Evolutionary conservation across 1,140 invertebrate species (phyloP).

Genomic region (Gonatopus flavifemur): DNA sequence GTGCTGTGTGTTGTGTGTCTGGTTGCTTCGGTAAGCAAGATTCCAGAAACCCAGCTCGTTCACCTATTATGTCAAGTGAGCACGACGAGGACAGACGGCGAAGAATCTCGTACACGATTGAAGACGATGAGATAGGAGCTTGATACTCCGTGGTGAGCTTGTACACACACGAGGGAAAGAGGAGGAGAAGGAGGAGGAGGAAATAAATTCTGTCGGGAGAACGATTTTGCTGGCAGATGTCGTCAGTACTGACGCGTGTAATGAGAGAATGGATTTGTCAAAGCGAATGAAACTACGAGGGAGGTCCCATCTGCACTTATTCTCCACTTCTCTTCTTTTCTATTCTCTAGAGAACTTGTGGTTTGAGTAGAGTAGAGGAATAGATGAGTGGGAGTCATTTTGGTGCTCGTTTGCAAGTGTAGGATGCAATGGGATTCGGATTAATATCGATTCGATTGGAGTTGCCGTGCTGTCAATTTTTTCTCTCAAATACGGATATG

Average conservation of each 20-base stretch:
- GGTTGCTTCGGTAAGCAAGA: constrained; percentile 1
- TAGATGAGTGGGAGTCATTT: no score
- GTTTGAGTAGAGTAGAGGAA: no score
- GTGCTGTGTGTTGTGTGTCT: neutral
- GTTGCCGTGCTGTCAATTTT: no score
- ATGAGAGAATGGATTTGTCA: no score
- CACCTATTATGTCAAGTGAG: constrained; percentile 18
- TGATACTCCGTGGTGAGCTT: constrained; percentile 7
- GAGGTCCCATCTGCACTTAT: constrained; percentile 11
- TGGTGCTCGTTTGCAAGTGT: no score
- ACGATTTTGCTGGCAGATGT: constrained; percentile 16
- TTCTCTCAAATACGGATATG: no score
- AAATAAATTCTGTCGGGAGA: constrained; percentile 22
- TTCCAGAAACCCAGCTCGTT: constrained; percentile 15
- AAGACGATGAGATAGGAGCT: neutral
- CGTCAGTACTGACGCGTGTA: constrained; percentile 11
- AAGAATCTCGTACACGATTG: neutral
- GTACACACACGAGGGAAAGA: no score
- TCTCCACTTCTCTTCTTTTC: no score
- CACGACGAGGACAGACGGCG: neutral
- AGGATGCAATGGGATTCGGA: no score
- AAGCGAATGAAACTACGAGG: neutral
- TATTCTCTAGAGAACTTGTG: no score
- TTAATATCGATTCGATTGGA: no score
- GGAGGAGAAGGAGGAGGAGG: no score